Evolutionary conservation across 2,888 invertebrate genomes (phyloP).

Genomic region (Melanchra persicariae): DNA sequence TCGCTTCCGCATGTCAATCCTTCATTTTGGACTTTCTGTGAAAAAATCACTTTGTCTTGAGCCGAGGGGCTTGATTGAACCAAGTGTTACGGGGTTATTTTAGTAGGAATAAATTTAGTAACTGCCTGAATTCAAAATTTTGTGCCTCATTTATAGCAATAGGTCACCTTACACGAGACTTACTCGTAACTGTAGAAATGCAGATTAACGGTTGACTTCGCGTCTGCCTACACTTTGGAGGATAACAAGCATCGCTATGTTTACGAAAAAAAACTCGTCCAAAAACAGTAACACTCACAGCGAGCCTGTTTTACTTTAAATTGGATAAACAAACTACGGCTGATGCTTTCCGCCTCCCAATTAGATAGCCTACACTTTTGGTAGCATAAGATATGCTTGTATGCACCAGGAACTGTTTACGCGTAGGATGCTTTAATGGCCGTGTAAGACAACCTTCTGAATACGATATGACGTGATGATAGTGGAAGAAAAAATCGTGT

Average conservation of each 20-base stretch:
- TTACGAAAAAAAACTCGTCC: constrained; percentile 10
- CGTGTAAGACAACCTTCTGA: constrained; percentile 19
- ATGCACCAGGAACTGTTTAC: constrained; percentile 30
- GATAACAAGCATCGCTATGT: background rate
- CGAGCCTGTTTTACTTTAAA: constrained; percentile 39
- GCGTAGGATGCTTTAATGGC: constrained; percentile 31
- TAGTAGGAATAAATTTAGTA: background rate
- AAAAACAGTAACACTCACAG: constrained; percentile 8
- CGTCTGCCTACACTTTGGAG: background rate
- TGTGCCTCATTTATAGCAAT: background rate
- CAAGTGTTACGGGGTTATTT: background rate
- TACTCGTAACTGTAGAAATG: background rate
- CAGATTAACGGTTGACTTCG: background rate
- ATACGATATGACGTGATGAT: constrained; percentile 23
- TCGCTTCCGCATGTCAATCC: background rate
- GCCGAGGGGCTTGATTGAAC: background rate
- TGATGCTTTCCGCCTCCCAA: constrained; percentile 51
- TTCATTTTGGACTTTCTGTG: background rate
- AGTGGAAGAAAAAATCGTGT: constrained; percentile 9
- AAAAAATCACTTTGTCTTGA: background rate
- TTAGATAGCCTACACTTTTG: constrained; percentile 47
- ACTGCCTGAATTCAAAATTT: background rate
- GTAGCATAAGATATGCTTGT: constrained; percentile 41
- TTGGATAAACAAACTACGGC: constrained; percentile 45
- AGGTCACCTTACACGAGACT: background rate